Evolutionary conservation across 2,888 invertebrate species (phyloP).

Genomic region (Gasteruption jaculator): DNA sequence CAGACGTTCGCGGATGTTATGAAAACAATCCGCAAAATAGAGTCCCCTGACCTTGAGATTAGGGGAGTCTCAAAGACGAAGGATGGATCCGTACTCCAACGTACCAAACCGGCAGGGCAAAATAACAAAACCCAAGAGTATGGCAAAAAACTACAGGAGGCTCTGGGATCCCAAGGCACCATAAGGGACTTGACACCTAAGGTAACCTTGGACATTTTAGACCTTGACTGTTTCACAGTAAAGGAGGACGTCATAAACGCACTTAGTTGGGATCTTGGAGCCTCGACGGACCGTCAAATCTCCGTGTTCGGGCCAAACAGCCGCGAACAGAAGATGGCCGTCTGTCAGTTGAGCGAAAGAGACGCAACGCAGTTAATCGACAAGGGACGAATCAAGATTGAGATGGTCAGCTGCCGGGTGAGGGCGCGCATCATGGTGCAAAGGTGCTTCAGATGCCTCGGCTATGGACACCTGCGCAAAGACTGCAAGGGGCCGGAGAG

Average conservation of each 20-base stretch:
- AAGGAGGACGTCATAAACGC: constrained; percentile 9
- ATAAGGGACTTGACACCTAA: background rate
- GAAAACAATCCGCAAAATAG: no score
- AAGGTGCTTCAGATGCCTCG: constrained; percentile 13
- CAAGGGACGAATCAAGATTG: constrained; percentile 11
- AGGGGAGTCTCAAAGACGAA: constrained; percentile 6
- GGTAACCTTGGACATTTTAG: constrained; percentile 5
- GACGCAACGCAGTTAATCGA: constrained; percentile 9
- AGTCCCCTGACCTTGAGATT: constrained; percentile 7
- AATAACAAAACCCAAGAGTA: constrained; percentile 7
- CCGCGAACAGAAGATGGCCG: constrained; percentile 14
- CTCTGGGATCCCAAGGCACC: constrained; percentile 5
- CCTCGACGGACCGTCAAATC: constrained; percentile 7
- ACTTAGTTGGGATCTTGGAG: constrained; percentile 8
- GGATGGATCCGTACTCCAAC: constrained; percentile 7
- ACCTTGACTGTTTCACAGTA: constrained; percentile 9
- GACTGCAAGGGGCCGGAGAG: constrained; percentile 5
- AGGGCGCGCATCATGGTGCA: constrained; percentile 10
- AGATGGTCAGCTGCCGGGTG: constrained; percentile 15
- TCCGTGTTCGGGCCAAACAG: constrained; percentile 13
- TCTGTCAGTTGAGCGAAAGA: constrained; percentile 13
- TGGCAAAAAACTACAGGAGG: constrained; percentile 6
- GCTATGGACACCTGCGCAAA: background rate
- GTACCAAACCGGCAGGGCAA: constrained; percentile 3
- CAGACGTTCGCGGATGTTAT: constrained; percentile 6